Conservation (phyloP, 2,113 vertebrate species). For the Cyrtonyx montezumae region DNA sequence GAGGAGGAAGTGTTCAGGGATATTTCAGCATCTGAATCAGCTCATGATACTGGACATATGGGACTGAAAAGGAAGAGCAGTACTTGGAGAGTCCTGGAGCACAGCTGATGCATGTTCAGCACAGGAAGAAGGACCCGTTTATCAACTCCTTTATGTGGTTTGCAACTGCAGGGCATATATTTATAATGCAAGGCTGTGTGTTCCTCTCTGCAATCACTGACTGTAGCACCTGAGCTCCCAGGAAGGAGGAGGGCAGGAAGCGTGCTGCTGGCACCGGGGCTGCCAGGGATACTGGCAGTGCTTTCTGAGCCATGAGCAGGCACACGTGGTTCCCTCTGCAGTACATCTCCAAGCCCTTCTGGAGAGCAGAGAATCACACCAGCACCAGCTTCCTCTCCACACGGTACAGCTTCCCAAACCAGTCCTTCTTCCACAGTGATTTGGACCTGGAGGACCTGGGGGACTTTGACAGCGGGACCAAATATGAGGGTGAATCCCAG, state of each 20-base stretch:
- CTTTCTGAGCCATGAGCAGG: slow-evolving; percentile 40
- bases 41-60: neutral
- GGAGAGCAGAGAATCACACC: slow-evolving; percentile 12
- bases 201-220: neutral
- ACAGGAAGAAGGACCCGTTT: neutral
- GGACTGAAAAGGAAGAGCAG: neutral
- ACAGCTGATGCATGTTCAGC: neutral
- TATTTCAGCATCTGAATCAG: neutral
- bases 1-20: neutral
- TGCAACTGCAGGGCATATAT: neutral
- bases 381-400: slow-evolving; percentile 43
- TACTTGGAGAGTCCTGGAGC: neutral
- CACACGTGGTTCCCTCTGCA: slow-evolving; percentile 63
- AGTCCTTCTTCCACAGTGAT: slow-evolving; percentile 67
- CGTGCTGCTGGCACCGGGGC: neutral
- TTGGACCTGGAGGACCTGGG: slow-evolving; percentile 72
- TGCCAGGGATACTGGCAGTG: neutral
- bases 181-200: neutral
- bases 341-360: slow-evolving; percentile 56
- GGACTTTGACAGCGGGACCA: slow-evolving; percentile 53
- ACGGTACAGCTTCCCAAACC: slow-evolving; percentile 59
- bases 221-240: neutral
- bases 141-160: neutral
- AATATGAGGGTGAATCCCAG: slow-evolving; percentile 72
- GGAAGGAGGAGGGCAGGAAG: neutral